These are phyloP conservation scores for Cydia pomonella DNA, from an alignment of 1,140 invertebrate genomes.

Conservation along the genomic window DNA sequence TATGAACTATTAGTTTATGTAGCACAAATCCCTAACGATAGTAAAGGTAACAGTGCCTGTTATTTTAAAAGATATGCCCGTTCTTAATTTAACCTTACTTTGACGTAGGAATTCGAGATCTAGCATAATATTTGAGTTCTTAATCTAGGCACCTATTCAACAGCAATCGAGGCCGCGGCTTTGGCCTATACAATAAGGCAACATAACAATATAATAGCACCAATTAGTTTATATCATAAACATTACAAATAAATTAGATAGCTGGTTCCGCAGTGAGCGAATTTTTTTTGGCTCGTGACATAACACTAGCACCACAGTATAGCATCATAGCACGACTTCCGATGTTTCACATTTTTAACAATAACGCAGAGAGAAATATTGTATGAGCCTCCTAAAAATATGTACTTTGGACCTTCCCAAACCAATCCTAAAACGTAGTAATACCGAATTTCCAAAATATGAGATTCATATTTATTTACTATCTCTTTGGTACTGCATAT, in stretches of 20 bases:
- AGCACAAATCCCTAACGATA: slow-evolving; percentile 30
- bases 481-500: neutral
- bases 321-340: slow-evolving; percentile 41
- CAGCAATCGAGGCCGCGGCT: slow-evolving; percentile 35
- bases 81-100: slow-evolving; percentile 33
- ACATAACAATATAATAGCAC: slow-evolving; percentile 36
- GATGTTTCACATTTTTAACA: neutral
- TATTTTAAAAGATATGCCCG: slow-evolving; percentile 39
- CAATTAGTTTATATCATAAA: slow-evolving; percentile 13
- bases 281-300: neutral
- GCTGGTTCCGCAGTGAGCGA: neutral
- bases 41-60: slow-evolving; percentile 36
- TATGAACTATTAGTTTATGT: slow-evolving; percentile 28
- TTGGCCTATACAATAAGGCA: slow-evolving; percentile 40
- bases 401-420: slow-evolving; percentile 10
- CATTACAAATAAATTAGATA: slow-evolving; percentile 21
- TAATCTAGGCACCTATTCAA: slow-evolving; percentile 13
- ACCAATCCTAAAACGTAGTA: neutral
- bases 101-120: slow-evolving; percentile 35
- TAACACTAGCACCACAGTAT: slow-evolving; percentile 34
- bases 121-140: slow-evolving; percentile 28
- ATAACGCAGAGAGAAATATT: neutral
- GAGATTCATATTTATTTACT: neutral
- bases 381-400: neutral
- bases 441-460: slow-evolving; percentile 4